Conservation (phyloP, 2,888 invertebrate genomes). For the Taphrorychus bicolor region DNA sequence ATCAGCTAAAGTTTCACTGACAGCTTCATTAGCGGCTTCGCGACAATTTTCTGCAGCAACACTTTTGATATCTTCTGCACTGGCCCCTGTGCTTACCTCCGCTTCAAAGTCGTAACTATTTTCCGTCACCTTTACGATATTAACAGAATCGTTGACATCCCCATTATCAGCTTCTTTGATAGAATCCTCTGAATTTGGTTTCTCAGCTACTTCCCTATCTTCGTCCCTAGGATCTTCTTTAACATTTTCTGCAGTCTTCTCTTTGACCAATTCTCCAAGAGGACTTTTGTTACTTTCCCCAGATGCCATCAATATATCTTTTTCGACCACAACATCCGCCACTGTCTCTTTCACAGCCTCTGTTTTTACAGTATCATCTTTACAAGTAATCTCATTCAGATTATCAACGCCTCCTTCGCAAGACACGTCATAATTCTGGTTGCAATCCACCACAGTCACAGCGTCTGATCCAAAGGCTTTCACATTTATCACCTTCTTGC, state of each 20-base stretch:
- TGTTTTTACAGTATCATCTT: background rate
- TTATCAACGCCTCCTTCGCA: background rate
- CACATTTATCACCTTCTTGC: conserved; percentile 51
- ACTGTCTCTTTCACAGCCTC: background rate
- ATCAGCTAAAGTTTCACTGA: too few relatives aligned
- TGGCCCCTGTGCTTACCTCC: background rate
- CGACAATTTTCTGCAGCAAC: too few relatives aligned
- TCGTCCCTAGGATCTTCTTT: background rate
- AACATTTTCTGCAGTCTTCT: background rate
- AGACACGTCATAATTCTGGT: conserved; percentile 45
- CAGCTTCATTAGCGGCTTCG: too few relatives aligned
- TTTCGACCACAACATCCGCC: background rate
- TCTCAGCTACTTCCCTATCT: background rate
- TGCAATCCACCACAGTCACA: conserved; percentile 48
- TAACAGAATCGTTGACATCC: background rate
- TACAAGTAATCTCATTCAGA: background rate
- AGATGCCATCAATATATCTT: background rate
- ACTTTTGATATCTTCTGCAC: too few relatives aligned
- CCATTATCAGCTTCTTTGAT: background rate
- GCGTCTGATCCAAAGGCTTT: conserved; percentile 46
- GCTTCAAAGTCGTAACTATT: background rate
- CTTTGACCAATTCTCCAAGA: too few relatives aligned
- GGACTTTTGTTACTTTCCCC: too few relatives aligned
- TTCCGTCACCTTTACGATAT: background rate
- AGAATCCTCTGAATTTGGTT: background rate